A percentile compares a stretch with the other conserved stretches of the same genome.
Evolutionary conservation across 2,797 vertebrate genomes (phyloP).

Genomic region (Meriones psammophilus): DNA sequence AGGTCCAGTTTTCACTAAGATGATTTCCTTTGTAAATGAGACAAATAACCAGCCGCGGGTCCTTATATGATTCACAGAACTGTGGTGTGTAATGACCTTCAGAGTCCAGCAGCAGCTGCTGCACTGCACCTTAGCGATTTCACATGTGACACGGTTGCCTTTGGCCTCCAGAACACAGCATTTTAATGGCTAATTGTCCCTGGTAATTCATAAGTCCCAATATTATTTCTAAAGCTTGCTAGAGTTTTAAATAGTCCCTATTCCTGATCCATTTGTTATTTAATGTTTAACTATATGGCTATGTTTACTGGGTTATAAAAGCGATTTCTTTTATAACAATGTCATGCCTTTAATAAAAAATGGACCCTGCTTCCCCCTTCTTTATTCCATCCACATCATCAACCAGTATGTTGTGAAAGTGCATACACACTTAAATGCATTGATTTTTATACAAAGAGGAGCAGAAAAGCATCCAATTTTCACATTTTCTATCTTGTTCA

Average conservation of each 20-base stretch:
- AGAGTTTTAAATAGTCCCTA: constrained; percentile 28
- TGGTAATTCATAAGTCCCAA: neutral
- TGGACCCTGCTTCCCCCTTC: neutral
- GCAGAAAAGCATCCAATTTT: neutral
- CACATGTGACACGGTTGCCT: neutral
- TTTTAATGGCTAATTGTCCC: neutral
- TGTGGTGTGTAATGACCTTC: neutral
- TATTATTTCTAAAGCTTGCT: neutral
- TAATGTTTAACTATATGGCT: neutral
- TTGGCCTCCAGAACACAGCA: neutral
- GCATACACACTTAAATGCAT: neutral
- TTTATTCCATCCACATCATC: neutral
- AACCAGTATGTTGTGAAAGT: neutral
- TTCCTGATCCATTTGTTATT: neutral
- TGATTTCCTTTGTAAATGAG: neutral
- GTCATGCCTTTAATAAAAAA: neutral
- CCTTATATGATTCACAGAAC: neutral
- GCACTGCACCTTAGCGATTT: neutral
- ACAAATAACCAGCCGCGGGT: neutral
- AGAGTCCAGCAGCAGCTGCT: neutral
- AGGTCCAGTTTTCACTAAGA: constrained; percentile 33
- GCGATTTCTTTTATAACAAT: neutral
- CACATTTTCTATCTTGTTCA: neutral
- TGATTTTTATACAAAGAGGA: constrained; percentile 8
- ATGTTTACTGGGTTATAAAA: neutral